Evolutionary conservation across 2,113 vertebrate species (phyloP), one percentile per base, ranked within the genome.

Genomic region (Oostethus manadensis): DNA sequence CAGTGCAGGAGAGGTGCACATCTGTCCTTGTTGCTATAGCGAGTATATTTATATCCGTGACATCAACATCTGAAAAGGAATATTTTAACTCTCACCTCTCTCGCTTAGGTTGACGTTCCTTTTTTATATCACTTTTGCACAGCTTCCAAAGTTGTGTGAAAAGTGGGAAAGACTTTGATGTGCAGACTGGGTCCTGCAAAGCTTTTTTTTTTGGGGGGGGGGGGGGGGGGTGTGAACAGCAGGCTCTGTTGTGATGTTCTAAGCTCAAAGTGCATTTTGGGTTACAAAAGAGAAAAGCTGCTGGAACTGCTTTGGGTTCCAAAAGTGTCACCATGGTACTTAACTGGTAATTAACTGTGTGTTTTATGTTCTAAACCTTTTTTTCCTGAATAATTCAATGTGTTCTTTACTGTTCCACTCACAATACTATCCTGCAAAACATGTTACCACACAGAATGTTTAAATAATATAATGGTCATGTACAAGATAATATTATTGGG

Each of bases 321-420:
- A 71, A 62, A 65, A 73, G 62, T 44, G 61, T 81, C 74, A 59
- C 64, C 62, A 38, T 71, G 73, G 62, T 78, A 26, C 42, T 43
- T 35, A 88, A 84, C 81, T 76, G 43, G 70, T 84, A 85, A 85
- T 85, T 83, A 40, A 55, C 53, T 76, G 51, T 38, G 2, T 54
- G 16, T 10, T 33, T 33, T 10, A n/a, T 33, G 51, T n/a, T 17
- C 5, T 14, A 54, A 35, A 53, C 17, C 51, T 11, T 33, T 7
- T 33, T 33, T 33, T 33, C 29, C 29, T 33, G 51, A 40, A 55
- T 18, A 17, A 55, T 18, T 54, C 6, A 35, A 33, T 33, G 3
- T 15, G 2, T 53, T 17, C 9, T 49, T 49, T 50, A 3, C 8
- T 53, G 8, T 35, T 17, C 33, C 1, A 18, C 18, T 9, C n/a